These are phyloP conservation scores for Portevinia maculata DNA, from an alignment of 2,888 invertebrate genomes.

Conservation along the genomic window DNA sequence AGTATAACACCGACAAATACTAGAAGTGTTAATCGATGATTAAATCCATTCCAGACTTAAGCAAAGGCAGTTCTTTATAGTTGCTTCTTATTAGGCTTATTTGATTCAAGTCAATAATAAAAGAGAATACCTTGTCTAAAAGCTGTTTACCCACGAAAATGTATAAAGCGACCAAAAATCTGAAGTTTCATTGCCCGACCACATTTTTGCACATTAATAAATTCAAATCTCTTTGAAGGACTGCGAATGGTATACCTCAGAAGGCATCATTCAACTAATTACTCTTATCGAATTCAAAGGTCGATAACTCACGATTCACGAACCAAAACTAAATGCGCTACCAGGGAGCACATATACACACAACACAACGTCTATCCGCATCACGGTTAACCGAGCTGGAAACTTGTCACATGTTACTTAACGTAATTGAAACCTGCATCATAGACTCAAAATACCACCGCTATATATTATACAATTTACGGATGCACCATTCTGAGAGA, in stretches of 20 bases:
- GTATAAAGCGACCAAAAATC: too few relatives aligned
- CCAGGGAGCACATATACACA: constrained; percentile 1
- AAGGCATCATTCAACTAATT: background rate
- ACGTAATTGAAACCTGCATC: constrained; percentile 58
- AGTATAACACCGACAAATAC: too few relatives aligned
- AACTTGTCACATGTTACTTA: constrained; percentile 66
- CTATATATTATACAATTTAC: background rate
- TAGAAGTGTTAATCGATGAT: too few relatives aligned
- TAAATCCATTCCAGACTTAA: too few relatives aligned
- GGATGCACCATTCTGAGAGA: background rate
- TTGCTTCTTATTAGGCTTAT: too few relatives aligned
- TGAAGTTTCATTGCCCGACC: too few relatives aligned
- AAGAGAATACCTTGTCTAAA: too few relatives aligned
- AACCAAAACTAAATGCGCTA: background rate
- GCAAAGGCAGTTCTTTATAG: too few relatives aligned
- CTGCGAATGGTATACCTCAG: background rate
- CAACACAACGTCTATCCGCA: constrained; percentile 30
- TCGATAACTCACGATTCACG: constrained; percentile 3
- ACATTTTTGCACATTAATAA: too few relatives aligned
- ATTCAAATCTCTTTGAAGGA: too few relatives aligned
- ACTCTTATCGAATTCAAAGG: constrained; percentile 2
- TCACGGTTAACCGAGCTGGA: constrained; percentile 48
- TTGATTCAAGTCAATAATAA: too few relatives aligned
- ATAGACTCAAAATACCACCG: constrained; percentile 42
- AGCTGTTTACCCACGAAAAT: too few relatives aligned